Conservation (phyloP, 2,113 vertebrate species). For the Rhinolophus sinicus region DNA sequence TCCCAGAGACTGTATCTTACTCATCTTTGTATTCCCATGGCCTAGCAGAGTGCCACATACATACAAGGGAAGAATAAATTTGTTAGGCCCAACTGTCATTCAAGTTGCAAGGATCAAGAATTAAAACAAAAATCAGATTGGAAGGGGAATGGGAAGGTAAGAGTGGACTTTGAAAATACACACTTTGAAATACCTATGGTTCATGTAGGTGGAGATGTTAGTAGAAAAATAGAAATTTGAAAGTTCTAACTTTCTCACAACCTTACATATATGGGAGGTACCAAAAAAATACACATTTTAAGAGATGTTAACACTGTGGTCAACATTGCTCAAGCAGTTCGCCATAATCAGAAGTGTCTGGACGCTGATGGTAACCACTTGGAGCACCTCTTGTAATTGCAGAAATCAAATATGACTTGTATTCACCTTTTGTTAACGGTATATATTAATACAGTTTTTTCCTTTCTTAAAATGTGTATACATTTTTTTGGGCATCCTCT, state of each 20-base stretch:
- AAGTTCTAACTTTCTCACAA: neutral
- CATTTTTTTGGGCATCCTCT: no score
- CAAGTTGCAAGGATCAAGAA: neutral
- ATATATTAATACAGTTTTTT: no score
- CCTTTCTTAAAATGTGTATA: no score
- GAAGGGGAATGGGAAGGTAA: neutral
- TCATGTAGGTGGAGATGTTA: neutral
- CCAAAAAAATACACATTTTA: no score
- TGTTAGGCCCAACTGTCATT: slow-evolving; percentile 10
- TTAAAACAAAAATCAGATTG: neutral
- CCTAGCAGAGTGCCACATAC: neutral
- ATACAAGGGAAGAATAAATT: slow-evolving; percentile 27
- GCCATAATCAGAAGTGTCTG: no score
- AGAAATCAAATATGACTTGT: no score
- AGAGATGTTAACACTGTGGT: no score
- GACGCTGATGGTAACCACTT: no score
- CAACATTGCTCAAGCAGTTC: no score
- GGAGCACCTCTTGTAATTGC: no score
- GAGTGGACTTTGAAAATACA: neutral
- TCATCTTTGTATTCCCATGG: neutral
- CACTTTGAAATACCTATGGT: neutral
- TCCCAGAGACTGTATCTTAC: neutral
- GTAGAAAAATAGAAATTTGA: neutral
- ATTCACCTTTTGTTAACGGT: no score
- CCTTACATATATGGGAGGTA: neutral